Evolutionary conservation across 2,888 invertebrate species (phyloP), one percentile per base, ranked within the genome.

Genomic region (Gerris lacustris): DNA sequence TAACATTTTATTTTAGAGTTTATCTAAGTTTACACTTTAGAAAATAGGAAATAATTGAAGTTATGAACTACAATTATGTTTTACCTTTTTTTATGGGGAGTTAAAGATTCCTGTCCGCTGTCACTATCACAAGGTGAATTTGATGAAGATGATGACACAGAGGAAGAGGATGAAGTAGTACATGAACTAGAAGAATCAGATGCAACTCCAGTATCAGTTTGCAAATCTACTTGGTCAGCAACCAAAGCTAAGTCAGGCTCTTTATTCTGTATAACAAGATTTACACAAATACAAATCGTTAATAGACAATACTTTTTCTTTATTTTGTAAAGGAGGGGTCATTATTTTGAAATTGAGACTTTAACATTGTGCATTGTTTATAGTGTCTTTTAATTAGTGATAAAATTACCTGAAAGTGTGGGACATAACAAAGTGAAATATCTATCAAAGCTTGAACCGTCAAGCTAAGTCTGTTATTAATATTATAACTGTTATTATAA

Each of bases 181-280:
- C 87, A 87, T 76, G 91, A 93, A 76, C 93, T 94, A 0, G 95
- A 95, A 78, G 94, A 94, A 81, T 97, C 96, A 0, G 96, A 96
- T 45, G 94, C 95, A 68, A 96, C 88, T 17, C 96, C 96, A 0
- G 94, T 94, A 66, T 91, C 88, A 79, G 89, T 87, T 77, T 86
- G 89, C 71, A 95, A 84, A 81, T 96, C 96, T 77, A 96, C 90
- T 77, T 85, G 83, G 77, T 92, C 92, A 5, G 94, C 92, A 69
- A 92, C 80, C 76, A 86, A 85, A 62, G 90, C 92, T 73, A 95
- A 80, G 45, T 91, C 89, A 5, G 91, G 88, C 75, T 92, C 90
- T 78, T 90, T 88, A 75, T 86, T 84, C 82, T 84, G 73, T 44
- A 77, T 72, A 68, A 67, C 69, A 44, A 69, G 44, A 43, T 47